Conservation (phyloP, 2,888 invertebrate species). For the Parascotia fuliginaria region DNA sequence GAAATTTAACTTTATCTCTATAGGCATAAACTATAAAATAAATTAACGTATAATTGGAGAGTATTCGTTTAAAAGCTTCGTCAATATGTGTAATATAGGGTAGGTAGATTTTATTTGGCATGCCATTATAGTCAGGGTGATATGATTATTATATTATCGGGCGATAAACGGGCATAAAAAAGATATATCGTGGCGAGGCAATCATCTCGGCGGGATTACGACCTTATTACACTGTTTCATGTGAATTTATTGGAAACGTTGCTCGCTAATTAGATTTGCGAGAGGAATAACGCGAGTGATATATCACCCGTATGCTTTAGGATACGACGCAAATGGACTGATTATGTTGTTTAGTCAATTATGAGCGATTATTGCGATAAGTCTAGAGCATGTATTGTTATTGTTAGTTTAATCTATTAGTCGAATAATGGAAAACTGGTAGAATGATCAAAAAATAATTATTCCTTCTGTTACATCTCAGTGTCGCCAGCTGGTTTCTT, state of each 20-base stretch:
- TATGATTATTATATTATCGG: constrained; percentile 84
- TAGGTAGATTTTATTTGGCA: constrained; percentile 83
- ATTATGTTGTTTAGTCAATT: not conserved
- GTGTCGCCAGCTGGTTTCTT: too few relatives aligned
- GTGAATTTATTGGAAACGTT: constrained; percentile 76
- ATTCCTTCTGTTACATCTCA: too few relatives aligned
- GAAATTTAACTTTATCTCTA: constrained; percentile 41
- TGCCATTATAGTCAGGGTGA: constrained; percentile 82
- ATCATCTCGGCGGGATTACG: constrained; percentile 78
- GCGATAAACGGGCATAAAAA: constrained; percentile 83
- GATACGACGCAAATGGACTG: not conserved
- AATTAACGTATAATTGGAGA: constrained; percentile 1
- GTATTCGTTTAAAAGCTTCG: constrained; percentile 48
- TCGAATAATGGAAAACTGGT: too few relatives aligned
- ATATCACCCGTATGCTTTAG: not conserved
- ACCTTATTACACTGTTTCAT: constrained; percentile 75
- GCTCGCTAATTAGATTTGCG: constrained; percentile 60
- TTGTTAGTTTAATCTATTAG: too few relatives aligned
- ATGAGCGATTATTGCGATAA: not conserved
- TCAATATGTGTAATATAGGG: constrained; percentile 65
- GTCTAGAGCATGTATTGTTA: not conserved
- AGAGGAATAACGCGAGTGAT: constrained; percentile 10
- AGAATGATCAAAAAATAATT: too few relatives aligned
- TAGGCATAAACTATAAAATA: constrained; percentile 8
- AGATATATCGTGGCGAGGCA: constrained; percentile 77